Evolutionary conservation across 2,888 invertebrate species (phyloP), one percentile per base, ranked within the genome.

Genomic region (Dorcus parallelipipedus): DNA sequence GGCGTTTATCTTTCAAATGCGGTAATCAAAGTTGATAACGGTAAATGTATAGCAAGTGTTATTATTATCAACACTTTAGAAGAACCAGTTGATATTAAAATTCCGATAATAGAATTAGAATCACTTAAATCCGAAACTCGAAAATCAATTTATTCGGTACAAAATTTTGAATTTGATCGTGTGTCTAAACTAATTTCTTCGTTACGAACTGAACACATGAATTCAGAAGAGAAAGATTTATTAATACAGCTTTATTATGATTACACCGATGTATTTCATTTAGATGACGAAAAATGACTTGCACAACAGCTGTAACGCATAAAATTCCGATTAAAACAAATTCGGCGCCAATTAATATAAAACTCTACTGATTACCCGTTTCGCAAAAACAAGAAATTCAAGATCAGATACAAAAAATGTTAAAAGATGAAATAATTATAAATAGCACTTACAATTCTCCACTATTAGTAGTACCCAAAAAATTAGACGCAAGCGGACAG

Each of bases 401-500:
- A 9, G 9, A 40, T n/a, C 9, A 40, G n/a, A 1, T 40, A 9
- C n/a, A 9, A n/a, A 1, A 40, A 9, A 40, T 40, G 40, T 40
- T 40, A 40, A 40, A 40, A 9, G n/a, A n/a, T n/a, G 40, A 40
- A 9, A 40, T 40, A 40, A 40, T 40, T 40, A 40, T n/a, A 40
- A 9, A 40, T 40, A 40, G 40, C n/a, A 9, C 40, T 40, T 40
- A 40, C n/a, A 40, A 40, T n/a, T 40, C 40, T 9, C 76, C 74
- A 0, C 61, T 75, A 5, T 69, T 75, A 1, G 48, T 76, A 1
- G 72, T 73, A 0, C 64, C 63, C 5, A 14, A 14, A 14, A 14
- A 14, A 14, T 14, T 14, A 14, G 14, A 14, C 14, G 14, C 14
- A 14, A 14, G 52, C 6, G 63, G 65, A 2, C 56, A 57, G 26